phyloP scores from a whole-genome alignment of 2,888 invertebrate genomes.

The Nomada lathburiana region DNA sequence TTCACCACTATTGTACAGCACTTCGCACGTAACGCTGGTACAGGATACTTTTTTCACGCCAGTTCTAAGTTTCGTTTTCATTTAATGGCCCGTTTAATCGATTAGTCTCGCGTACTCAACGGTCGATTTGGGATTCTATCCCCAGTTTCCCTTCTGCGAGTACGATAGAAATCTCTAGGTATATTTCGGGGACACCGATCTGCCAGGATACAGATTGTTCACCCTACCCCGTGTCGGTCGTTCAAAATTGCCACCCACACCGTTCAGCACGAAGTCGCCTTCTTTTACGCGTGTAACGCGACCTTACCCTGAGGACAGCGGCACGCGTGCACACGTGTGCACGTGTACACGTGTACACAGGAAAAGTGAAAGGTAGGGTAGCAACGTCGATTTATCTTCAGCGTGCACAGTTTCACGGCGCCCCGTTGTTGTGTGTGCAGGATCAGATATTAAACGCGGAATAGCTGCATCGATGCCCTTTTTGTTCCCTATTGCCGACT shows the following conservation, averaged over 20 bases:
- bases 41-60: constrained; percentile 1
- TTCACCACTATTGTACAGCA: constrained; percentile 36
- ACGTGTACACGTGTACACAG: constrained; percentile 66
- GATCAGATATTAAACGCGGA: constrained; percentile 67
- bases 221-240: constrained; percentile 60
- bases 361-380: constrained; percentile 76
- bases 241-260: constrained; percentile 70
- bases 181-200: constrained; percentile 25
- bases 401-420: constrained; percentile 44
- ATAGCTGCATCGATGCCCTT: constrained; percentile 60
- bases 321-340: constrained; percentile 65
- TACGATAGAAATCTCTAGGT: constrained; percentile 25
- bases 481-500: constrained; percentile 47
- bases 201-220: constrained; percentile 29
- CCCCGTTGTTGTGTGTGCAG: constrained; percentile 21
- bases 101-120: background rate
- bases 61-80: constrained; percentile 1
- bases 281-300: constrained; percentile 60
- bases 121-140: background rate
- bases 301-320: constrained; percentile 67
- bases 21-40: background rate
- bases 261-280: constrained; percentile 60
- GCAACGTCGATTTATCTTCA: constrained; percentile 66
- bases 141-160: background rate
- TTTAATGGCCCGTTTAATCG: background rate